Evolutionary conservation across 2,888 invertebrate species (phyloP), one percentile per base, ranked within the genome.

Genomic region (Epirrita christyi): DNA sequence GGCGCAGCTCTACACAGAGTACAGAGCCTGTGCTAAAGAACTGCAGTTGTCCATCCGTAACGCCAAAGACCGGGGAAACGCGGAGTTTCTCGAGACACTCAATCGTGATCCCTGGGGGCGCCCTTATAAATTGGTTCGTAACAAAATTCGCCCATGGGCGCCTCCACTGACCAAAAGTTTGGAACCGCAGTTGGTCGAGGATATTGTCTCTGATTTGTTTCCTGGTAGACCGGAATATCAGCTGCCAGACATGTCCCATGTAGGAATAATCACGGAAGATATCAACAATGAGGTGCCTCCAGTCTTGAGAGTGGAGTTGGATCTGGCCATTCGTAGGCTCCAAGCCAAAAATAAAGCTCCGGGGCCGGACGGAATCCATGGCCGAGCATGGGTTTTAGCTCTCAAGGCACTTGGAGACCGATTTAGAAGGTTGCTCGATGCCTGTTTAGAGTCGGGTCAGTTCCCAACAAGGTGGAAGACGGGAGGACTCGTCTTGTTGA

Each of bases 101-200:
- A 44, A 44, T 9, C 11, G 37, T 1, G 51, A 51, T 21, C 44
- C 51, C 1, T 51, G 51, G 51, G 51, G 51, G 13, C 37, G 44
- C 2, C 51, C 51, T 0, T 44, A 51, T 10, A 13, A 27, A 10
- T 7, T 40, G 28, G 48, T 48, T 1, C 13, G 38, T 5, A 29
- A n/a, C 4, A 40, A 51, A 27, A 21, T 51, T 2, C 43, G 51
- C 1, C 51, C 43, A 1, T 51, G 51, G 51, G 51, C 44, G 0
- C 51, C 51, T 0, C 40, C 40, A 8, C 15, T 40, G 14, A 40
- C 40, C 1, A 6, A 40, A n/a, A 15, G 15, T 8, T 15, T 40
- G 8, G 15, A 8, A 15, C 15, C 40, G 2, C 15, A 15, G 40
- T 15, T 40, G 1, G 8, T 40, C 1, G 8, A 40, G 7, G n/a